These are phyloP conservation scores for Coenonympha glycerion DNA, from an alignment of 2,888 invertebrate species.

Conservation along the genomic window DNA sequence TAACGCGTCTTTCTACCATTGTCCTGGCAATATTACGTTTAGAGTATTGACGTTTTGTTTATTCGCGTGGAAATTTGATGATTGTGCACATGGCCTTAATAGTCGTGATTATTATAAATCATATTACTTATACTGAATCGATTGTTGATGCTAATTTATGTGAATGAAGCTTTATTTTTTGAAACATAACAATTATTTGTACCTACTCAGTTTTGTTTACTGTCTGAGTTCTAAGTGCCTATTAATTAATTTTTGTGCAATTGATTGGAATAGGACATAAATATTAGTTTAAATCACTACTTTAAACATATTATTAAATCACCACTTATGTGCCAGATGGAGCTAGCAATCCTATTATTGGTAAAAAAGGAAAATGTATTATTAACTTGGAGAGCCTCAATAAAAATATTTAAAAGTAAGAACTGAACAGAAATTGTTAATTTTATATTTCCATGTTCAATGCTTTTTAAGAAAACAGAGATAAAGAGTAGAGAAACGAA, in stretches of 20 bases:
- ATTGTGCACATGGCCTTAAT: slow-evolving; percentile 61
- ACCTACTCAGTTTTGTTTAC: neutral
- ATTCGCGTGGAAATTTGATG: slow-evolving; percentile 71
- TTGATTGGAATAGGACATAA: neutral
- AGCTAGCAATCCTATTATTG: too few species aligned
- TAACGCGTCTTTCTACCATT: slow-evolving; percentile 57
- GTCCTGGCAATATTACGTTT: slow-evolving; percentile 47
- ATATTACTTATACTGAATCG: slow-evolving; percentile 32
- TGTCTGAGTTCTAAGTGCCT: neutral
- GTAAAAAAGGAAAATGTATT: neutral
- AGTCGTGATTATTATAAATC: slow-evolving; percentile 57
- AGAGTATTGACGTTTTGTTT: slow-evolving; percentile 44
- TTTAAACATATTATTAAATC: too few species aligned
- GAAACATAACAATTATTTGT: neutral
- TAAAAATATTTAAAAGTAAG: too few species aligned
- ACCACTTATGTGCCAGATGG: too few species aligned
- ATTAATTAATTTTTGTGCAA: neutral
- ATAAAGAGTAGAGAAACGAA: too few species aligned
- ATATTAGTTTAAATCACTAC: too few species aligned
- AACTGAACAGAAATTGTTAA: too few species aligned
- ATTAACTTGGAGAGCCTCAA: too few species aligned
- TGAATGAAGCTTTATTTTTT: slow-evolving; percentile 8
- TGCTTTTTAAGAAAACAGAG: too few species aligned
- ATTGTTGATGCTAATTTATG: slow-evolving; percentile 26
- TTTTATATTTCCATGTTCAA: too few species aligned